Evolutionary conservation across 2,888 invertebrate species (phyloP), one percentile per base, ranked within the genome.

Genomic region (Noctua pronuba): DNA sequence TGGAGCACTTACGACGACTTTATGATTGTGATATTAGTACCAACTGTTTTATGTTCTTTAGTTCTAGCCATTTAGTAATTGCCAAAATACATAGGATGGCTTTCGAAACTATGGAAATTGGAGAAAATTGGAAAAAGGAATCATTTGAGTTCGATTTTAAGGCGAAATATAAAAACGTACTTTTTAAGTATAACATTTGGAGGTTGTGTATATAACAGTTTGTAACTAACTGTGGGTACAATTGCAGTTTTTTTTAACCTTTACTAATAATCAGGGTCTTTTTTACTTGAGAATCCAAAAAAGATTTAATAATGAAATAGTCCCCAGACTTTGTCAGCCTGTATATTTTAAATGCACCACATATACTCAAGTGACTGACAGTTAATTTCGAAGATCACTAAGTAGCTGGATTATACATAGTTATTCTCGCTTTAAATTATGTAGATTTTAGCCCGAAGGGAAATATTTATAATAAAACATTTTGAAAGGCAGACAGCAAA

Each of bases 391-490:
- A 62, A 65, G 84, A 78, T 62, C 52, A 31, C 71, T 79, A 71
- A 67, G 66, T 55, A 62, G 60, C 38, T 41, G 66, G 71, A 79
- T 70, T 83, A 79, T 62, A 83, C 38, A 65, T 60, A 44, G 24
- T 73, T 68, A 52, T 24, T 73, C 28, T 68, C 28, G 28, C 13
- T 31, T 65, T 68, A 66, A 73, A 60, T 73, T 60, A 80, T 73
- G 65, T 46, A 84, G 31, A 52, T 55, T 79, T 58, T 72, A 4
- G 31, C 67, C 72, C 55, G 24, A 55, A 72, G 72, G 72, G 79
- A 84, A 71, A 83, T 72, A 72, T 72, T 83, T 83, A 68, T 64
- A 62, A 71, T 41, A 79, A 8, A 67, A 49, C 28, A 55, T 28
- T 84, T 67, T 72, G 31, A 55, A 72, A 79, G 58, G 35, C 44